A percentile compares a stretch with the other conserved stretches of the same genome.
These are phyloP conservation scores for Leptarthrus brevirostris DNA, from an alignment of 2,888 invertebrate genomes.

Conservation along the genomic window DNA sequence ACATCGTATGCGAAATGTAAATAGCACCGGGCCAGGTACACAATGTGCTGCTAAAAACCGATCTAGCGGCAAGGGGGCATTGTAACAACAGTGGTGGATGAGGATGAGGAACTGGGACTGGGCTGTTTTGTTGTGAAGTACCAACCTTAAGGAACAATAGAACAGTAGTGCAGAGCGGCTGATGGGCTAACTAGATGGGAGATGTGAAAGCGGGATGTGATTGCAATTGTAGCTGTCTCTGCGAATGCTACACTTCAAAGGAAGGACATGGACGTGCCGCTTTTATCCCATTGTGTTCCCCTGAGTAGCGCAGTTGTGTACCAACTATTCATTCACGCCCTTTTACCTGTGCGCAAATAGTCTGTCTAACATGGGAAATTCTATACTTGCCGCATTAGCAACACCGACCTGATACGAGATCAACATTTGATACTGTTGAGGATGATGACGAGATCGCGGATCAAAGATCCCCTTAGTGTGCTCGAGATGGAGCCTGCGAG, in stretches of 20 bases:
- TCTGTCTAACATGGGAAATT: constrained; percentile 29
- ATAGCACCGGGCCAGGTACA: constrained; percentile 30
- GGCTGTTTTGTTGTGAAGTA: background rate
- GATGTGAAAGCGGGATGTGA: constrained; percentile 48
- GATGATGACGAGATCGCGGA: background rate
- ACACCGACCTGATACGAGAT: constrained; percentile 30
- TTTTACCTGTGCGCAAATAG: constrained; percentile 40
- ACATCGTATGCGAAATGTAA: constrained; percentile 54
- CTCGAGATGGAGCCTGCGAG: background rate
- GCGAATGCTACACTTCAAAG: constrained; percentile 32
- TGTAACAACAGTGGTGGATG: background rate
- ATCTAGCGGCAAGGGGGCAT: constrained; percentile 18
- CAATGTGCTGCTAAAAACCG: constrained; percentile 27
- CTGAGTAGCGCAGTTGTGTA: constrained; percentile 6
- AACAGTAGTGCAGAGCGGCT: constrained; percentile 7
- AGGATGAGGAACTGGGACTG: background rate
- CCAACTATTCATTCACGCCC: constrained; percentile 46
- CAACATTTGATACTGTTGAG: constrained; percentile 47
- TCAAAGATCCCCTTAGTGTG: background rate
- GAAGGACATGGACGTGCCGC: constrained; percentile 19
- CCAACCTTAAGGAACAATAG: background rate
- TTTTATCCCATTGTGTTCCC: constrained; percentile 32
- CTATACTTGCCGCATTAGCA: constrained; percentile 34
- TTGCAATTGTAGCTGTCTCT: constrained; percentile 50
- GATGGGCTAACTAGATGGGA: constrained; percentile 47